phyloP scores from a whole-genome alignment of 2,888 invertebrate genomes.

The Ormyrus labotus region DNA sequence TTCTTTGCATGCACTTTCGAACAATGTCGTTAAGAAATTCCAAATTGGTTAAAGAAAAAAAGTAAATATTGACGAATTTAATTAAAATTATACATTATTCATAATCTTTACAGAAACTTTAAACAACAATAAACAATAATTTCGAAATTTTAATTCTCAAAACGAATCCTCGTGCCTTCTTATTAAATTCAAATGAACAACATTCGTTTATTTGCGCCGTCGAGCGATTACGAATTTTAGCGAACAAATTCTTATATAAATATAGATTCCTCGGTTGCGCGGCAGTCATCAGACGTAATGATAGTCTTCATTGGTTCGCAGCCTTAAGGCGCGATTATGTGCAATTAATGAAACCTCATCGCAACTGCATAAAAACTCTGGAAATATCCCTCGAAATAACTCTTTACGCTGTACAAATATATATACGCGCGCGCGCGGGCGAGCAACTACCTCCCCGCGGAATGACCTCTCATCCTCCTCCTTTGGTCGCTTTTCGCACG shows the following conservation, averaged over 20 bases:
- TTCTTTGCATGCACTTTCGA: no score
- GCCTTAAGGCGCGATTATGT: constrained; percentile 46
- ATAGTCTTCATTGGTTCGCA: constrained; percentile 52
- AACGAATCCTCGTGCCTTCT: no score
- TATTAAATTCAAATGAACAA: no score
- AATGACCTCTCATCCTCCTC: constrained; percentile 48
- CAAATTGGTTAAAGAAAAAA: no score
- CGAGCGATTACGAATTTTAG: no score
- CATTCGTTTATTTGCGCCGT: no score
- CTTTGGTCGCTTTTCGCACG: constrained; percentile 39
- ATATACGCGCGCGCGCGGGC: background rate
- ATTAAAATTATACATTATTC: no score
- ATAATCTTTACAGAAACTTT: no score
- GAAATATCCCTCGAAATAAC: constrained; percentile 29
- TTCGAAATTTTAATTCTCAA: no score
- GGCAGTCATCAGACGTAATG: constrained; percentile 50
- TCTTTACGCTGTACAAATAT: constrained; percentile 1
- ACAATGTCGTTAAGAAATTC: no score
- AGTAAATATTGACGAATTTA: no score
- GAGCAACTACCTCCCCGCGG: background rate
- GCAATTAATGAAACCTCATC: constrained; percentile 53
- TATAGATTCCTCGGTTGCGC: constrained; percentile 15
- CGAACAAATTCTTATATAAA: constrained; percentile 23
- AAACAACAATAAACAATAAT: no score
- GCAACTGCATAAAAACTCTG: constrained; percentile 37